These are phyloP conservation scores for Gallinago solitaria DNA, from an alignment of 2,797 vertebrate species.

Conservation along the genomic window DNA sequence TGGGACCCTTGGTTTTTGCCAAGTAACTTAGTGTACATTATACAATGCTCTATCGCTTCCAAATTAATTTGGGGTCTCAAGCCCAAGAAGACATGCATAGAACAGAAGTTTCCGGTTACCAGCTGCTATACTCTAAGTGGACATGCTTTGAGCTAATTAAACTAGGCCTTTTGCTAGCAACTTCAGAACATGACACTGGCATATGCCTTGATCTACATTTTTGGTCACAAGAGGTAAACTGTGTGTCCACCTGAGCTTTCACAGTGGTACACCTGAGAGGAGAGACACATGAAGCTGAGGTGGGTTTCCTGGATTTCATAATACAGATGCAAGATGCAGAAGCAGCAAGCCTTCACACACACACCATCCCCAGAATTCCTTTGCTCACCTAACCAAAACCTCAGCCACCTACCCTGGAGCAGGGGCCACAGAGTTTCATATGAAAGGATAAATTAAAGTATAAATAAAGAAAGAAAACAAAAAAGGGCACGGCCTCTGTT, in stretches of 20 bases:
- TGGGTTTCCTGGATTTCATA: fast-evolving
- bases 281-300: not conserved
- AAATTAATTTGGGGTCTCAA: not conserved
- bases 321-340: fast-evolving
- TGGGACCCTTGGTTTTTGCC: not conserved
- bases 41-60: fast-evolving
- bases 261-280: not conserved
- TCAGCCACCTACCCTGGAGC: fast-evolving
- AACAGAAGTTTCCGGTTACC: not conserved
- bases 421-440: fast-evolving
- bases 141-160: not conserved
- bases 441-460: fast-evolving
- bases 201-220: fast-evolving
- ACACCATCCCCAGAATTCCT: not conserved
- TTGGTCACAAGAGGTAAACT: not conserved
- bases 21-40: fast-evolving
- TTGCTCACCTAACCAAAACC: not conserved
- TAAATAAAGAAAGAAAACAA: not conserved
- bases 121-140: not conserved
- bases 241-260: not conserved
- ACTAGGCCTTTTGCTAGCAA: not conserved
- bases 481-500: fast-evolving
- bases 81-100: not conserved
- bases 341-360: not conserved
- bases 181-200: not conserved